Evolutionary conservation across 2,797 vertebrate species (phyloP), one percentile per base, ranked within the genome.

Genomic region (Sparus aurata): DNA sequence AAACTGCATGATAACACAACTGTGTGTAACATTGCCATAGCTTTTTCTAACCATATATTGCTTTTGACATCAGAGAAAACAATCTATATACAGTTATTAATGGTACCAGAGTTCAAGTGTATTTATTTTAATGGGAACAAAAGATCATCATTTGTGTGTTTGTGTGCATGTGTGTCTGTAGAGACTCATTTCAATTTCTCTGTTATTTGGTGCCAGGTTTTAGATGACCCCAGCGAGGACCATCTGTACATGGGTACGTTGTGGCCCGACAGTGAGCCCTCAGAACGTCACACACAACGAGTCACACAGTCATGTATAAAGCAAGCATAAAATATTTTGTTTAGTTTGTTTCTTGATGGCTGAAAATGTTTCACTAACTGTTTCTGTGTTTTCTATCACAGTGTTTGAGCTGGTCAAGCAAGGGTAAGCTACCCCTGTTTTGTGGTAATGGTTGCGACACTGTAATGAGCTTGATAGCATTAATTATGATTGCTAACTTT

Each of bases 181-280:
- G 34, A 63, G 49, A 83, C 69, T 93, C 47, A 83, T 82, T 84
- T 87, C 67, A 73, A 79, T 86, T 80, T 73, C 63, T 83, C 43
- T 86, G 81, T 82, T 65, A 52, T 91, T 90, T 85, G 90, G 16
- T 85, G 71, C 92, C 94, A 99, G 98, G 98, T 99, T 87, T 95
- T 99, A 90, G 98, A 99, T 86, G 98, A 99, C 94, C 98, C 98
- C 85, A 95, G 96, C 0, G 98, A 99, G 93, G 98, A 99, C 94
- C 98, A 99, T 93, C 95, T 99, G 91, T 99, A 99, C 93, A 99
- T 99, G 98, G 98, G 98, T 99, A 97, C 75, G 93, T 84, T 83
- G 72, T 77, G 22, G 76, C 75, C 85, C 87, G 69, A 79, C 73
- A 43, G 49, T 30, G 63, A 73, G 49, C 47, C 65, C 47, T 58